Evolutionary conservation across 2,888 invertebrate species (phyloP), one percentile per base, ranked within the genome.

Genomic region (Nomada lathburiana): DNA sequence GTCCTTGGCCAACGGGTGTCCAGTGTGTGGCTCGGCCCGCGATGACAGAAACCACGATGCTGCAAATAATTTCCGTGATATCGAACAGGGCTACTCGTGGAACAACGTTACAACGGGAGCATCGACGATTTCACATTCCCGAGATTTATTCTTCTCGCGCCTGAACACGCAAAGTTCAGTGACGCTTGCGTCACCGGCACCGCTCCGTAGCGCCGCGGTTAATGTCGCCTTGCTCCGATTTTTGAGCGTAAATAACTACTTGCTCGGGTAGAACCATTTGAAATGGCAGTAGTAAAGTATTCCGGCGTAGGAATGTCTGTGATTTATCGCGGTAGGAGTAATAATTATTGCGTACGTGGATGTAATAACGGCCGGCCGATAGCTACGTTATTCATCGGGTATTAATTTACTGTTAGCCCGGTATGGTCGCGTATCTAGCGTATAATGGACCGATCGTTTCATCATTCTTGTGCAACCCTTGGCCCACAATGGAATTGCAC

Each of bases 231-330:
- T 76, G 84, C 80, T 84, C 84, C 63, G 80, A 84, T 77, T 84
- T 84, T 84, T 80, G 71, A 83, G 68, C 73, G 84, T 68, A 84
- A 84, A 84, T 84, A 76, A 84, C 74, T 77, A 84, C 76, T 80
- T 70, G 80, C 76, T 55, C 74, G 4, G 71, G 72, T 59, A 71
- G 79, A 69, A 71, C 64, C 79, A 59, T 83, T 83, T 52, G 50
- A 72, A 83, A 83, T 64, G 83, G 78, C 83, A 75, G 60, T 50
- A 47, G 75, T 84, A 75, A 84, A 79, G 73, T 80, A 79, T 75
- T 70, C 71, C 50, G 47, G 57, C 53, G 62, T 57, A 62, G 63
- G 79, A 83, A 86, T 82, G 80, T 53, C 75, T 63, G 59, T 68
- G 71, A 85, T 86, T 80, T 82, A 78, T 72, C 75, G 36, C 65